phyloP scores from a whole-genome alignment of 2,888 invertebrate genomes.

The Andrena bucephala region DNA sequence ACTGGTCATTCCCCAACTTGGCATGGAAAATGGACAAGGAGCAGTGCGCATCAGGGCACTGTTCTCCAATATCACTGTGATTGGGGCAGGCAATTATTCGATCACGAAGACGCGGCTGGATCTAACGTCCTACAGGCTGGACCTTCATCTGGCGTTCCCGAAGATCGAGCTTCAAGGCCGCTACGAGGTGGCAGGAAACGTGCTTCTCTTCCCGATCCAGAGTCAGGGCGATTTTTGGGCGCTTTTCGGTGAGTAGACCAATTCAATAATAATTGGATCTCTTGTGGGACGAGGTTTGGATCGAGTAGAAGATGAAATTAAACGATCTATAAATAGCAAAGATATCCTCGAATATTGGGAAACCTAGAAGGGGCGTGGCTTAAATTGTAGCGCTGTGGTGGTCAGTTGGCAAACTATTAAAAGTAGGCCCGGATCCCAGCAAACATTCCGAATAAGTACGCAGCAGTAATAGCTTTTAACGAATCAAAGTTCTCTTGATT shows the following conservation, averaged over 20 bases:
- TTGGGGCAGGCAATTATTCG: slow-evolving; percentile 91
- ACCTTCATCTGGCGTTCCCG: slow-evolving; percentile 86
- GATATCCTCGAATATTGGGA: no score
- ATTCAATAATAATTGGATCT: no score
- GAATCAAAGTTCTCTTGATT: no score
- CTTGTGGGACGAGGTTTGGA: no score
- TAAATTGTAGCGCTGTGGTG: no score
- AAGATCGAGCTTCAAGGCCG: slow-evolving; percentile 91
- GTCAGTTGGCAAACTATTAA: no score
- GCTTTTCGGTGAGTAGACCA: slow-evolving; percentile 88
- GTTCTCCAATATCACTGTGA: slow-evolving; percentile 91
- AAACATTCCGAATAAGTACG: no score
- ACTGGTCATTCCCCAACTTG: slow-evolving; percentile 89
- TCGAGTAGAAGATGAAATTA: no score
- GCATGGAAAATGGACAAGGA: slow-evolving; percentile 92
- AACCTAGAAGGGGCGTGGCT: no score
- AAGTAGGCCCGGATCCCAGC: no score
- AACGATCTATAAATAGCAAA: no score
- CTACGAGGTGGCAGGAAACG: slow-evolving; percentile 92
- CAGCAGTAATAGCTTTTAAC: no score
- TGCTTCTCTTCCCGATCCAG: slow-evolving; percentile 91
- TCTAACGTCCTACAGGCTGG: slow-evolving; percentile 77
- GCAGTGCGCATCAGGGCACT: slow-evolving; percentile 90
- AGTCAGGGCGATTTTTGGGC: slow-evolving; percentile 94
- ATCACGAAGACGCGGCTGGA: slow-evolving; percentile 87